A percentile compares a stretch with the other conserved stretches of the same genome.
These are phyloP conservation scores for Crotalus helleri DNA, from an alignment of 2,113 vertebrate genomes.

Conservation along the genomic window DNA sequence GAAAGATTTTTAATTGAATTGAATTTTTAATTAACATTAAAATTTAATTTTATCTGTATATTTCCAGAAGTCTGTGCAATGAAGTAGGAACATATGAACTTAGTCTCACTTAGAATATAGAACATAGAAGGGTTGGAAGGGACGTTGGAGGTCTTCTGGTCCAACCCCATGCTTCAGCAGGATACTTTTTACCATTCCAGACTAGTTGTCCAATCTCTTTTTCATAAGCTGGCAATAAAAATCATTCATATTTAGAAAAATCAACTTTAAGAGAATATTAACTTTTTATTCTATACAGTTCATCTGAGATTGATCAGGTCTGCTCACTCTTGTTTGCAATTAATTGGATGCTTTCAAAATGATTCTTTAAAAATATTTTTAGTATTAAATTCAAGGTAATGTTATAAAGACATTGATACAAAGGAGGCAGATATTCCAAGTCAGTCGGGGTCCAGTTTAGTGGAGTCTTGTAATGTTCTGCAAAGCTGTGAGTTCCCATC, in stretches of 20 bases:
- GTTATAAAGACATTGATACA: slow-evolving; percentile 54
- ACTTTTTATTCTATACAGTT: slow-evolving; percentile 40
- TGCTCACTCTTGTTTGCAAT: slow-evolving; percentile 43
- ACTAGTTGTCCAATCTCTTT: neutral
- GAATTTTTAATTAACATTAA: too few relatives aligned
- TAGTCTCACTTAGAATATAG: neutral
- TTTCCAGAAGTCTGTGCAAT: neutral
- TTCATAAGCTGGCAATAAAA: slow-evolving; percentile 51
- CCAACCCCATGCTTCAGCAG: neutral
- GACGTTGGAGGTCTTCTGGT: neutral
- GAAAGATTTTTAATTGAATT: too few relatives aligned
- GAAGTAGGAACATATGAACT: neutral
- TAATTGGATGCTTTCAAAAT: slow-evolving; percentile 62
- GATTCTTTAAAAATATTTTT: slow-evolving; percentile 59
- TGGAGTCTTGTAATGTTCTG: neutral
- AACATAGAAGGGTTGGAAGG: too few relatives aligned
- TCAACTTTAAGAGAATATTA: slow-evolving; percentile 59
- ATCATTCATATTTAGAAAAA: slow-evolving; percentile 58
- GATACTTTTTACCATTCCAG: neutral
- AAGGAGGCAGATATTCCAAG: slow-evolving; percentile 32
- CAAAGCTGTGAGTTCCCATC: neutral
- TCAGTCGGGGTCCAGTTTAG: slow-evolving; percentile 76
- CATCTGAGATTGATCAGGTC: slow-evolving; percentile 22
- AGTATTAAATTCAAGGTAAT: slow-evolving; percentile 54
- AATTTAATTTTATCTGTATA: neutral